Conservation (phyloP, 2,797 vertebrate genomes). For the Lagorchestes hirsutus region DNA sequence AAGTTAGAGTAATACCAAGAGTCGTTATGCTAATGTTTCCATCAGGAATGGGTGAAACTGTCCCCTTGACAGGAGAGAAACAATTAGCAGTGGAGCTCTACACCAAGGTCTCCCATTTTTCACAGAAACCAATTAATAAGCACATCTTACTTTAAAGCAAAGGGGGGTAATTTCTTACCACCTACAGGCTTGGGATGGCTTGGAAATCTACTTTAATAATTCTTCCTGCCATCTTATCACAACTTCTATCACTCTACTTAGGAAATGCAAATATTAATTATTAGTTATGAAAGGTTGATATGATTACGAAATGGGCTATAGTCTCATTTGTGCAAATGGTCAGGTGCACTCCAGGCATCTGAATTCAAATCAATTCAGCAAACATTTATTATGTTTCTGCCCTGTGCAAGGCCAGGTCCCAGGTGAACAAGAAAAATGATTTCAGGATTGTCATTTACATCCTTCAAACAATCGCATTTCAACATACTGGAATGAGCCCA, state of each 20-base stretch:
- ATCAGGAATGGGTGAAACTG: constrained; percentile 3
- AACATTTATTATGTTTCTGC: not conserved
- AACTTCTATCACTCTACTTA: not conserved
- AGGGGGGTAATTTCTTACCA: not conserved
- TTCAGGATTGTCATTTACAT: not conserved
- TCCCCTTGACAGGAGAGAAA: constrained; percentile 1
- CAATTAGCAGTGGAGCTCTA: not conserved
- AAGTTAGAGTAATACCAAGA: not conserved
- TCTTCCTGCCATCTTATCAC: constrained; percentile 4
- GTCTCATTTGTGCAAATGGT: constrained; percentile 3
- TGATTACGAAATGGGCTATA: not conserved
- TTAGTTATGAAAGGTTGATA: constrained; percentile 6
- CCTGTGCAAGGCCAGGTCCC: not conserved
- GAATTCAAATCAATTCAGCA: constrained; percentile 14
- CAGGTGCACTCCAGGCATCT: not conserved
- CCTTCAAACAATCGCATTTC: not conserved
- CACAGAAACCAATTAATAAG: constrained; percentile 1
- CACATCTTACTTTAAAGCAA: not conserved
- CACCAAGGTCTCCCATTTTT: not conserved
- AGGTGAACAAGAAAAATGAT: not conserved
- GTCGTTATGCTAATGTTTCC: constrained; percentile 11
- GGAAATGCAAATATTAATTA: constrained; percentile 7
- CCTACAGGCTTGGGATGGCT: not conserved
- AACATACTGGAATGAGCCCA: not conserved
- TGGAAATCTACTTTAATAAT: constrained; percentile 4